phyloP scores from a whole-genome alignment of 2,797 vertebrate species.

The Halcyon badia region DNA sequence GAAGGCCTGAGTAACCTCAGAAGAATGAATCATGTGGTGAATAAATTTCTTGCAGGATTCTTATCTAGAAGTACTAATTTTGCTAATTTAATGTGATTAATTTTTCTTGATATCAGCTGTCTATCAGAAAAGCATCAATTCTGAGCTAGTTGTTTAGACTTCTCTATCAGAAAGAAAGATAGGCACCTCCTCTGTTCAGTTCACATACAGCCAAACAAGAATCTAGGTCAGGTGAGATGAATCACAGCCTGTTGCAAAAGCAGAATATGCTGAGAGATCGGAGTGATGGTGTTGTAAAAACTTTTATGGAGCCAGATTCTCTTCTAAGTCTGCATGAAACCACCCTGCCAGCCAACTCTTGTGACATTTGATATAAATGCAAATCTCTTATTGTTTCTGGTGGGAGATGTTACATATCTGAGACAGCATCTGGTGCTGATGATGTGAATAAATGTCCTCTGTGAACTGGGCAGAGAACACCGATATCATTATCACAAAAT shows the following conservation, averaged over 20 bases:
- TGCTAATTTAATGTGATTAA: neutral
- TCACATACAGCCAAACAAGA: neutral
- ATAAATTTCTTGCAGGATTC: neutral
- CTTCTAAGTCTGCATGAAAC: neutral
- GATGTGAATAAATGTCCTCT: conserved; percentile 10
- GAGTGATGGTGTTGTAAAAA: neutral
- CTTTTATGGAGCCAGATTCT: neutral
- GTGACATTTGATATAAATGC: neutral
- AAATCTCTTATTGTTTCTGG: neutral
- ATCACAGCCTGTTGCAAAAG: neutral
- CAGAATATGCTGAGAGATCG: neutral
- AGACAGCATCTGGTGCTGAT: conserved; percentile 25
- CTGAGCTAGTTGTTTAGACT: neutral
- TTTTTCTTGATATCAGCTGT: neutral
- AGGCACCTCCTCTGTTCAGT: neutral
- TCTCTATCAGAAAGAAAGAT: neutral
- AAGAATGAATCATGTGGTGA: neutral
- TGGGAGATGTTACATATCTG: conserved; percentile 5
- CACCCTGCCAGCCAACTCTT: neutral
- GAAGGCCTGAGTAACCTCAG: neutral
- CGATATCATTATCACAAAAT: neutral
- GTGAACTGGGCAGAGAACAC: conserved; percentile 31
- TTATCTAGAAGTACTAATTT: neutral
- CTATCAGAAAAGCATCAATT: neutral
- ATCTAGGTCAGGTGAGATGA: neutral